Percentiles rank a stretch among this genome's conserved stretches.
These are phyloP conservation scores for Papilio gigon DNA, from an alignment of 2,888 invertebrate genomes.

Conservation along the genomic window DNA sequence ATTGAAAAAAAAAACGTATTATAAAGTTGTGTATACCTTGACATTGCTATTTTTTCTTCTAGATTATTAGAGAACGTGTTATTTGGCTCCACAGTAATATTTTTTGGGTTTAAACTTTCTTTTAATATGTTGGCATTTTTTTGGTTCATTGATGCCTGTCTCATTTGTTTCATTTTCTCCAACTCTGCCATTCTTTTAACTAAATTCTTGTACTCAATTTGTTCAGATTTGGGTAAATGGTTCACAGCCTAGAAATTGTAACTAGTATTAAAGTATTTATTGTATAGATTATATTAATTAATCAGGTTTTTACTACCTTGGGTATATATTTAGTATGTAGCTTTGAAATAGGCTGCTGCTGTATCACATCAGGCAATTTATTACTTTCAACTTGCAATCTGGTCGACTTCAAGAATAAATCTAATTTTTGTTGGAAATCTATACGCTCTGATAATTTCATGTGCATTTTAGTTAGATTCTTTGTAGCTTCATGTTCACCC, in stretches of 20 bases:
- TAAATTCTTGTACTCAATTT: conserved; percentile 76
- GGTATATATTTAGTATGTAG: conserved; percentile 69
- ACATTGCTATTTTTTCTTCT: conserved; percentile 70
- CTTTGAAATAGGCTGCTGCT: conserved; percentile 56
- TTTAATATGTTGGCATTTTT: conserved; percentile 53
- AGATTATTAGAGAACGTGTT: conserved; percentile 50
- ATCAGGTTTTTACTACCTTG: conserved; percentile 61
- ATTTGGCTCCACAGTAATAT: conserved; percentile 54
- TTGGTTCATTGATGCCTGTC: conserved; percentile 60
- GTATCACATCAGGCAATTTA: conserved; percentile 61
- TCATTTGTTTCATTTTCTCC: conserved; percentile 74
- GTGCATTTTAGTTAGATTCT: conserved; percentile 79
- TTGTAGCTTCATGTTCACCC: conserved; percentile 78
- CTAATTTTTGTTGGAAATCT: conserved; percentile 76
- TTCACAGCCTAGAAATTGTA: conserved; percentile 67
- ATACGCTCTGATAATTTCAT: conserved; percentile 70
- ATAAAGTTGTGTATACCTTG: conserved; percentile 61
- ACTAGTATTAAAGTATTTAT: conserved; percentile 11
- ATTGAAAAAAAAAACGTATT: background rate
- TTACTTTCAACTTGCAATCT: conserved; percentile 71
- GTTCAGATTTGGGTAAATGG: conserved; percentile 76
- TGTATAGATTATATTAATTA: conserved; percentile 20
- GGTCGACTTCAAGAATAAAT: conserved; percentile 72
- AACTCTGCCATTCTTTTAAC: conserved; percentile 78
- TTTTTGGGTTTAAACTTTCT: conserved; percentile 69